Conservation (phyloP, 1,140 invertebrate genomes). For the Paraescarpia echinospica region DNA sequence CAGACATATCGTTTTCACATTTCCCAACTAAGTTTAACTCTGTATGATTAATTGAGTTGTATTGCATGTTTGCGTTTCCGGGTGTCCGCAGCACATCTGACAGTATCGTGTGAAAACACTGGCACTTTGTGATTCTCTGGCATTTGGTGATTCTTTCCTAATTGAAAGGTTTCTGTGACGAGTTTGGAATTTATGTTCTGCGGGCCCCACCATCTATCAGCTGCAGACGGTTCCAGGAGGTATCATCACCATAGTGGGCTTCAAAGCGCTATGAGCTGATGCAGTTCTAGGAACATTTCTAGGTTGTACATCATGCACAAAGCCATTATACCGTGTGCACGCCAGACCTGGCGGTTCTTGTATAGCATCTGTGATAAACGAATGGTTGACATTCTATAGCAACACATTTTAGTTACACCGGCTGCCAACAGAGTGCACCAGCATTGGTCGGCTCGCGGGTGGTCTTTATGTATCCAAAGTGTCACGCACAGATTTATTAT, state of each 20-base stretch:
- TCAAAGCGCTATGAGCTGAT: neutral
- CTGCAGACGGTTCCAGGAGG: neutral
- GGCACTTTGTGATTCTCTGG: neutral
- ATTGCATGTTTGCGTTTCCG: neutral
- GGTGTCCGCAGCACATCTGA: neutral
- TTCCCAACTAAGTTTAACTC: constrained; percentile 5
- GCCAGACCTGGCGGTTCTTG: neutral
- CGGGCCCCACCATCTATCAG: neutral
- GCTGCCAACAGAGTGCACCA: neutral
- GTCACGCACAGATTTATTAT: neutral
- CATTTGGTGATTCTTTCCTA: neutral
- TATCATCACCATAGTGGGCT: neutral
- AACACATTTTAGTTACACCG: neutral
- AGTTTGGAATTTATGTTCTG: neutral
- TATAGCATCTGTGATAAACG: neutral
- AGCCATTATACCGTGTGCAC: neutral
- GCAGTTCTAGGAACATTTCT: neutral
- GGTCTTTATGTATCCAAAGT: neutral
- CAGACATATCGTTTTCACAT: constrained; percentile 1
- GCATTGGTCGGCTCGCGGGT: neutral
- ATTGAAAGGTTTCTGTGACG: neutral
- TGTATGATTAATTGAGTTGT: constrained; percentile 6
- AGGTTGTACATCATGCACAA: neutral
- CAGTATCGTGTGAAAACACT: neutral
- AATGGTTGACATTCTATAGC: neutral